Evolutionary conservation across 2,888 invertebrate genomes (phyloP).

Genomic region (Melanostoma scalare): DNA sequence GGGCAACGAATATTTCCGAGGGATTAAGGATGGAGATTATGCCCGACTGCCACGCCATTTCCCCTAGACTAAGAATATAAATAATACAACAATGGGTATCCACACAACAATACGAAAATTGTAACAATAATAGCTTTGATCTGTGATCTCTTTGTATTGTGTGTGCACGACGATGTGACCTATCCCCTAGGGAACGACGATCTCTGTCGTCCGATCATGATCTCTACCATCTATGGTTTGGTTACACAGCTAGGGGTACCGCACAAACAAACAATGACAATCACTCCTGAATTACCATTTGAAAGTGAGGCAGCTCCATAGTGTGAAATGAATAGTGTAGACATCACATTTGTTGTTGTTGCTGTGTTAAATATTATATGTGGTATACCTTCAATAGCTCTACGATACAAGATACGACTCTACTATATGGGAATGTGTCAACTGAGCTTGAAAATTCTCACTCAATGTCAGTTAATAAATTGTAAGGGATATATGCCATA

Average conservation of each 20-base stretch:
- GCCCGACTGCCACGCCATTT: not conserved
- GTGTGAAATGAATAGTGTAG: conserved; percentile 13
- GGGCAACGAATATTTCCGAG: conserved; percentile 2
- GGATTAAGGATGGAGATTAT: conserved; percentile 53
- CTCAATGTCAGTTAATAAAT: conserved; percentile 72
- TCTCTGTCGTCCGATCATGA: conserved; percentile 56
- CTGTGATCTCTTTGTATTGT: conserved; percentile 51
- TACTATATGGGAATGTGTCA: conserved; percentile 56
- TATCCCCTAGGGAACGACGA: conserved; percentile 60
- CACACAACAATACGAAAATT: conserved; percentile 49
- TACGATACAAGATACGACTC: conserved; percentile 3
- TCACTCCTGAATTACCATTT: conserved; percentile 70
- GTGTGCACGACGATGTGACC: conserved; percentile 41
- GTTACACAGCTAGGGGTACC: conserved; percentile 29
- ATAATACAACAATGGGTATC: conserved; percentile 49
- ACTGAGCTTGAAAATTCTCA: conserved; percentile 72
- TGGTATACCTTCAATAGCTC: conserved; percentile 16
- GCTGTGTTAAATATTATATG: conserved; percentile 1
- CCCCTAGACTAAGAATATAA: conserved; percentile 18
- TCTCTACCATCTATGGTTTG: conserved; percentile 35
- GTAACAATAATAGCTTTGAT: conserved; percentile 55
- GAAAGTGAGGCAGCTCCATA: conserved; percentile 56
- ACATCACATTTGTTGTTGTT: not conserved
- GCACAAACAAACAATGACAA: conserved; percentile 56
- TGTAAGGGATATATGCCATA: conserved; percentile 60